Conservation (phyloP, 2,888 invertebrate genomes). For the Nemapogon koenigi region DNA sequence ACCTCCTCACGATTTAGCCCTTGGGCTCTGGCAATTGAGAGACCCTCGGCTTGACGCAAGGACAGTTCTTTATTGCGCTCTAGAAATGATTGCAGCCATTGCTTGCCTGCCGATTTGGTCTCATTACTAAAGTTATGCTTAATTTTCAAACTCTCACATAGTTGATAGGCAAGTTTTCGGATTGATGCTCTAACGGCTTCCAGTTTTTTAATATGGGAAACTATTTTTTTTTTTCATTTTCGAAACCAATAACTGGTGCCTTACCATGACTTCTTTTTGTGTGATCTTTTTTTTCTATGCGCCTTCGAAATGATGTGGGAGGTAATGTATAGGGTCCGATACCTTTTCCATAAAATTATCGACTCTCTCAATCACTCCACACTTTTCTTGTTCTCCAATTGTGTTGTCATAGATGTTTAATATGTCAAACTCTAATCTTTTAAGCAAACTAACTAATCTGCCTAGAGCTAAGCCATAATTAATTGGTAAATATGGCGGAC, state of each 20-base stretch:
- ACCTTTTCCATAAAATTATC: background rate
- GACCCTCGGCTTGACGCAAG: slow-evolving; percentile 22
- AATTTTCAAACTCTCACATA: slow-evolving; percentile 11
- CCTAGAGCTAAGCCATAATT: slow-evolving; percentile 16
- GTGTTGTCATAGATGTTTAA: slow-evolving; percentile 10
- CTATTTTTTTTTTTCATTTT: slow-evolving; percentile 19
- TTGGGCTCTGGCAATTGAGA: slow-evolving; percentile 20
- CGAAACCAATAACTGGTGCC: slow-evolving; percentile 12
- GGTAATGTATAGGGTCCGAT: slow-evolving; percentile 13
- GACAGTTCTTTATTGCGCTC: slow-evolving; percentile 18
- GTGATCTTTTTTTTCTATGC: too few species aligned
- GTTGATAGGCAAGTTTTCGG: slow-evolving; percentile 10
- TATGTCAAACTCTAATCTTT: slow-evolving; percentile 5
- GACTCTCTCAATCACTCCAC: slow-evolving; percentile 9
- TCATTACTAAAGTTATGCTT: slow-evolving; percentile 19
- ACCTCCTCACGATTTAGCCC: slow-evolving; percentile 22
- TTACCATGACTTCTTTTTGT: too few species aligned
- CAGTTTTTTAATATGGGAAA: slow-evolving; percentile 18
- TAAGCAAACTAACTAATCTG: slow-evolving; percentile 11
- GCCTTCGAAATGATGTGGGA: slow-evolving; percentile 18
- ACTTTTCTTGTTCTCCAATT: too few species aligned
- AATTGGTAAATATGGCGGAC: slow-evolving; percentile 13
- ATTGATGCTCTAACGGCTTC: slow-evolving; percentile 9
- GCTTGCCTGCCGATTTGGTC: slow-evolving; percentile 20
- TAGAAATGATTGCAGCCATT: slow-evolving; percentile 21